phyloP scores from a whole-genome alignment of 1,140 invertebrate genomes.

The Hyles vespertilio region DNA sequence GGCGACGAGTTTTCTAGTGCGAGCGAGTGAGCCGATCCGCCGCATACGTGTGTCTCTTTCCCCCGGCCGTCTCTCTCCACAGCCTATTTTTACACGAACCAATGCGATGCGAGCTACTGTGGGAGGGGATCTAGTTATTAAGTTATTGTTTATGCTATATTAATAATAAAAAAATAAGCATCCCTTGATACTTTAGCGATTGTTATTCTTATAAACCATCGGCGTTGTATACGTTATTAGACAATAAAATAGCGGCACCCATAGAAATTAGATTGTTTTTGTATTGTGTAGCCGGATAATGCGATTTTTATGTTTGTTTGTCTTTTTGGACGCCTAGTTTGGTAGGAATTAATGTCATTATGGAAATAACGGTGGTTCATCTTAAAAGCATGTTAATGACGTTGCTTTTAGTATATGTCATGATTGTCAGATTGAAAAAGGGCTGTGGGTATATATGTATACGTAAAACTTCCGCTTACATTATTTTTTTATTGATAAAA shows the following conservation, averaged over 20 bases:
- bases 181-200: slow-evolving; percentile 35
- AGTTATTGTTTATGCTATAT: slow-evolving; percentile 73
- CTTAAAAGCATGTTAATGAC: too few relatives aligned
- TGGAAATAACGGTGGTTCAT: too few relatives aligned
- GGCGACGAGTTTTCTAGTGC: slow-evolving; percentile 57
- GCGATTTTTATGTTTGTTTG: slow-evolving; percentile 56
- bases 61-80: slow-evolving; percentile 37
- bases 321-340: slow-evolving; percentile 16
- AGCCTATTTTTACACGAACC: slow-evolving; percentile 68
- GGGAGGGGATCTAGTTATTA: slow-evolving; percentile 68
- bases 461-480: not conserved
- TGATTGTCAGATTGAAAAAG: too few relatives aligned
- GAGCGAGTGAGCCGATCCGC: slow-evolving; percentile 30
- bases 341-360: too few relatives aligned
- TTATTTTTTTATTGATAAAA: slow-evolving; percentile 19
- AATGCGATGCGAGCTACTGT: slow-evolving; percentile 57
- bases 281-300: slow-evolving; percentile 49
- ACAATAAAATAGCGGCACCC: slow-evolving; percentile 39
- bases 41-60: slow-evolving; percentile 49
- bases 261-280: slow-evolving; percentile 60
- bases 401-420: too few relatives aligned
- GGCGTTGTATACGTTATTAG: slow-evolving; percentile 45
- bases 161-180: slow-evolving; percentile 70
- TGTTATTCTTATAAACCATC: slow-evolving; percentile 54
- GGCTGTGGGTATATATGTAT: not conserved